Base-by-base conservation (phyloP, 2,888 invertebrate species). In the Drosophila falleni region DNA sequence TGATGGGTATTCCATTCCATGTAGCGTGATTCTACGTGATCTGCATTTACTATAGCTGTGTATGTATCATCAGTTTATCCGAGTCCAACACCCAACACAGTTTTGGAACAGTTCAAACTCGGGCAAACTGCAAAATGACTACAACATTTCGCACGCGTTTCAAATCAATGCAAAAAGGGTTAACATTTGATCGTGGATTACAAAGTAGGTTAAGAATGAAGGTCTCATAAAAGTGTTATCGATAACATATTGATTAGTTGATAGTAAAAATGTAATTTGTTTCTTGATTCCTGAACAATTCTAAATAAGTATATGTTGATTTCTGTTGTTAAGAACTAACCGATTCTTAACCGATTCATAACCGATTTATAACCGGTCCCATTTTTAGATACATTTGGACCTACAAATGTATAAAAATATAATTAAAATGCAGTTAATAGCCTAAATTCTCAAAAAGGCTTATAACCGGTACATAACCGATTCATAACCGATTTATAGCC, bases 11-110 rank as follows among this genome's bases (percentile, higher is more conserved):
- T 49, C 73, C 56, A 56, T 46, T n/a, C 53, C 74, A 73, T 62
- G 74, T 62, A 64, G 53, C 65, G 60, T 63, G 64, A 55, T 50
- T 23, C 42, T 61, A 88, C 82, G 82, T 83, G 82, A 65, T 76
- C 39, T 9, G 76, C 64, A 80, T 78, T 11, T 15, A n/a, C n/a
- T n/a, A n/a, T n/a, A 15, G 3, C 41, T 37, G 10, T 31, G 33
- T 26, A 8, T 44, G 23, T 73, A 46, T 59, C 37, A 5, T 31
- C 37, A 37, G 39, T 42, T 10, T 11, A 31, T 10, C 41, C 39
- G 13, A 55, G 37, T 47, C 47, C 23, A 66, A 65, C 49, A 59
- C 39, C 67, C 59, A 68, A 39, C 68, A 54, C 31, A 35, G 29
- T 35, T 51, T 54, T 33, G 29, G 31, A 37, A 50, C 35, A 51